Evolutionary conservation across 53 echinoderm and acorn worm species (phyloP).

Genomic region (Holothuria leucospilota): DNA sequence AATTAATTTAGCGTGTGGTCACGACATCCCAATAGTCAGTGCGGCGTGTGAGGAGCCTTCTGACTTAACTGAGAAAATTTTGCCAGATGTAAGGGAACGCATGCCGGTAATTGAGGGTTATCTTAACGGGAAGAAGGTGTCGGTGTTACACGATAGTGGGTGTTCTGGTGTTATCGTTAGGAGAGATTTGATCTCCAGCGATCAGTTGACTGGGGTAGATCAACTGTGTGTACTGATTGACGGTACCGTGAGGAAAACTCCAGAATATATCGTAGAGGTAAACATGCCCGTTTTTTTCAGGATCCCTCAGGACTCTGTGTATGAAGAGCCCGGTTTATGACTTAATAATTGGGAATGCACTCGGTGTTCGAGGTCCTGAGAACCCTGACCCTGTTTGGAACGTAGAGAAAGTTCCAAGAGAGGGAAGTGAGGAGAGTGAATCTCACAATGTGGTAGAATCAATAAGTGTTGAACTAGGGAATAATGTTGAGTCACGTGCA

Average conservation of each 20-base stretch:
- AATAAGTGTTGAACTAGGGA: not conserved
- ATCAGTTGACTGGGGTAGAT: no score
- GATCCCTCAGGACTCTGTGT: slow-evolving; percentile 29
- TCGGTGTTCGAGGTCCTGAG: slow-evolving; percentile 33
- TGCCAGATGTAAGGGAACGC: not conserved
- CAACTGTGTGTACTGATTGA: slow-evolving; percentile 67
- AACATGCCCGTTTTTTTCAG: slow-evolving; percentile 49
- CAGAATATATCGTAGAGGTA: slow-evolving; percentile 38
- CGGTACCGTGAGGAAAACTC: slow-evolving; percentile 56
- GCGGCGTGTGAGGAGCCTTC: no score
- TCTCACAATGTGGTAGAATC: not conserved
- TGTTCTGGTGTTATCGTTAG: slow-evolving; percentile 67
- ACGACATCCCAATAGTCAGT: no score
- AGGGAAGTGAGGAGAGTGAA: not conserved
- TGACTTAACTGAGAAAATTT: not conserved
- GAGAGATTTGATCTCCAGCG: no score
- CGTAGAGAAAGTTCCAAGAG: no score
- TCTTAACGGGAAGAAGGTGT: slow-evolving; percentile 16
- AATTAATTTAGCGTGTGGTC: not conserved
- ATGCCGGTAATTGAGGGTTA: no score
- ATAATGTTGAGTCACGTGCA: not conserved
- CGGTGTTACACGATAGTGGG: slow-evolving; percentile 73
- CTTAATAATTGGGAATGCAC: slow-evolving; percentile 52
- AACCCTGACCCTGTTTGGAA: slow-evolving; percentile 52
- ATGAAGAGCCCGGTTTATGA: slow-evolving; percentile 58